Conservation (phyloP, 2,888 invertebrate species). For the Theristus sp. region DNA sequence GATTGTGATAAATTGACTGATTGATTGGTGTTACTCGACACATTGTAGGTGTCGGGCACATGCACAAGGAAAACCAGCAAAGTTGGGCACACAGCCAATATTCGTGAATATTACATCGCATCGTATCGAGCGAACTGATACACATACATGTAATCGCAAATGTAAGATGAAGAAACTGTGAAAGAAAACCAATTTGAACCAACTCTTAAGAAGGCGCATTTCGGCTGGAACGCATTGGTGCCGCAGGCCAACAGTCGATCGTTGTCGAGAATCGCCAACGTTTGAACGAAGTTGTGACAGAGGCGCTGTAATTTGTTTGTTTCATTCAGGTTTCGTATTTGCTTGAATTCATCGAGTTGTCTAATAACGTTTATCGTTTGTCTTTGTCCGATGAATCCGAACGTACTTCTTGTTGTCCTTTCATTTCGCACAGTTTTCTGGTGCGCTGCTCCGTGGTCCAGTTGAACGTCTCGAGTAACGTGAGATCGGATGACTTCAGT, state of each 20-base stretch:
- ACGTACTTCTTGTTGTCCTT: background rate
- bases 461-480: background rate
- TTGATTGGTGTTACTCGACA: too few relatives aligned
- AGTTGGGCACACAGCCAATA: too few relatives aligned
- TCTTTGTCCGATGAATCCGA: too few relatives aligned
- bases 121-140: too few relatives aligned
- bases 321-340: background rate
- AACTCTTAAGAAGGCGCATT: constrained; percentile 8
- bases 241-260: constrained; percentile 7
- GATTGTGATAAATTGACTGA: background rate
- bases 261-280: background rate
- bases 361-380: too few relatives aligned
- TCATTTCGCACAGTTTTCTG: background rate
- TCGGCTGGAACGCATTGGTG: constrained; percentile 7
- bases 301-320: constrained; percentile 3
- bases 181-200: constrained; percentile 1
- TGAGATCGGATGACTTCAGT: background rate
- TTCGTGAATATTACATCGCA: too few relatives aligned
- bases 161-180: background rate
- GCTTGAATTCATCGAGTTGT: too few relatives aligned
- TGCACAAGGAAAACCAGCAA: too few relatives aligned
- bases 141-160: too few relatives aligned
- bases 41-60: too few relatives aligned
- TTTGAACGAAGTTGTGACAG: constrained; percentile 7
- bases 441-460: background rate